phyloP scores from a whole-genome alignment of 1,140 invertebrate genomes.

The fruit fly (Drosophila melanogaster) region DNA sequence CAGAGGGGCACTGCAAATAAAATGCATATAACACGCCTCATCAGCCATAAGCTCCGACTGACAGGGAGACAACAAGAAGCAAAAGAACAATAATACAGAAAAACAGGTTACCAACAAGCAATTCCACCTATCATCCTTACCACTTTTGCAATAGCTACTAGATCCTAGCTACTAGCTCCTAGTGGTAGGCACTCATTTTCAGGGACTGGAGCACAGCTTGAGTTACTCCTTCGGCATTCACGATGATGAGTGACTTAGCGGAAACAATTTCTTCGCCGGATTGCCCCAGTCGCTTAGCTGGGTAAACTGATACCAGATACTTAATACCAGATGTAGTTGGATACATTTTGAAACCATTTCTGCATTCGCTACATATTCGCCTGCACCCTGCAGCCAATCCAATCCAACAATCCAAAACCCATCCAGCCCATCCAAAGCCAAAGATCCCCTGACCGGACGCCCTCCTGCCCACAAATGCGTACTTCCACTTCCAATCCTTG shows the following conservation, averaged over 20 bases:
- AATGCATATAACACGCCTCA: slow-evolving; percentile 80
- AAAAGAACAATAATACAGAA: slow-evolving; percentile 27
- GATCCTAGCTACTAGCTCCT: background rate
- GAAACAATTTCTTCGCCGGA: slow-evolving; percentile 60
- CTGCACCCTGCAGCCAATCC: background rate
- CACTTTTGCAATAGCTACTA: background rate
- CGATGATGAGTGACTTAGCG: slow-evolving; percentile 72
- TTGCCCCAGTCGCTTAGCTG: slow-evolving; percentile 2
- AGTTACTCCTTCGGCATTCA: slow-evolving; percentile 50
- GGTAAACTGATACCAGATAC: background rate
- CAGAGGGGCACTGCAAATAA: slow-evolving; percentile 53
- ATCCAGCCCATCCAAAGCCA: background rate
- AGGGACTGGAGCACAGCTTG: slow-evolving; percentile 29
- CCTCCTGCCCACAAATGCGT: background rate
- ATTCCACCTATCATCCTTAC: background rate
- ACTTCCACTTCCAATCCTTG: slow-evolving; percentile 5
- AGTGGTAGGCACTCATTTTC: slow-evolving; percentile 49
- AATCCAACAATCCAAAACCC: background rate
- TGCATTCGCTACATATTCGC: slow-evolving; percentile 13
- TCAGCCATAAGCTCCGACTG: slow-evolving; percentile 74
- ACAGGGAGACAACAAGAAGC: slow-evolving; percentile 60
- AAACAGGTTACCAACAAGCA: slow-evolving; percentile 54
- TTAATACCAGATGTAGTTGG: slow-evolving; percentile 6
- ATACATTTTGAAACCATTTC: slow-evolving; percentile 21
- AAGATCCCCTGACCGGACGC: no score